phyloP scores from a whole-genome alignment of 2,113 vertebrate species.

The Neomonachus schauinslandi region DNA sequence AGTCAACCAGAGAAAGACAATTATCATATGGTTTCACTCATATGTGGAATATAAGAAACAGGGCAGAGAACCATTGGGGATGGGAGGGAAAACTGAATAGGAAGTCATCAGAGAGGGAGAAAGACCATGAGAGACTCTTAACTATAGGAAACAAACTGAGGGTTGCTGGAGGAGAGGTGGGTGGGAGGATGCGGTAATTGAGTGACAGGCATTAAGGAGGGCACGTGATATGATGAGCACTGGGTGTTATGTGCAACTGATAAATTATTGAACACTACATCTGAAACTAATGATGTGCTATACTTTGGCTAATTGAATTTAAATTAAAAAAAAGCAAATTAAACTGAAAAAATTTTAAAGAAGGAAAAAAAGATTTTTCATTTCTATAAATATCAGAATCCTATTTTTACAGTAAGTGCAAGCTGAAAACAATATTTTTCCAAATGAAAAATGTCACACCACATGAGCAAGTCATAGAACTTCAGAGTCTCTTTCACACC shows the following conservation, averaged over 20 bases:
- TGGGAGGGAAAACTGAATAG: neutral
- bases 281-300: neutral
- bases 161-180: neutral
- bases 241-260: neutral
- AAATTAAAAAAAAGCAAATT: neutral
- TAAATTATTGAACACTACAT: neutral
- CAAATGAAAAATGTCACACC: slow-evolving; percentile 58
- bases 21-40: neutral
- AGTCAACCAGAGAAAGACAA: neutral
- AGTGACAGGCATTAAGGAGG: neutral
- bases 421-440: slow-evolving; percentile 53
- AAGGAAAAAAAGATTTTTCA: slow-evolving; percentile 1
- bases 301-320: neutral
- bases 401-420: slow-evolving; percentile 45
- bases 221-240: neutral
- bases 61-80: neutral
- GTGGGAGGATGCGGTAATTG: neutral
- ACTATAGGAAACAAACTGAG: neutral
- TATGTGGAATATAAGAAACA: neutral
- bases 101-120: neutral
- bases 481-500: slow-evolving; percentile 44
- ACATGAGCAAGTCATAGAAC: neutral
- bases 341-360: neutral
- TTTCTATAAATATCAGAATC: slow-evolving; percentile 51
- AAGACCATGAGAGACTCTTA: neutral